These are phyloP conservation scores for Sturnira hondurensis DNA, from an alignment of 2,113 vertebrate genomes.

Conservation along the genomic window DNA sequence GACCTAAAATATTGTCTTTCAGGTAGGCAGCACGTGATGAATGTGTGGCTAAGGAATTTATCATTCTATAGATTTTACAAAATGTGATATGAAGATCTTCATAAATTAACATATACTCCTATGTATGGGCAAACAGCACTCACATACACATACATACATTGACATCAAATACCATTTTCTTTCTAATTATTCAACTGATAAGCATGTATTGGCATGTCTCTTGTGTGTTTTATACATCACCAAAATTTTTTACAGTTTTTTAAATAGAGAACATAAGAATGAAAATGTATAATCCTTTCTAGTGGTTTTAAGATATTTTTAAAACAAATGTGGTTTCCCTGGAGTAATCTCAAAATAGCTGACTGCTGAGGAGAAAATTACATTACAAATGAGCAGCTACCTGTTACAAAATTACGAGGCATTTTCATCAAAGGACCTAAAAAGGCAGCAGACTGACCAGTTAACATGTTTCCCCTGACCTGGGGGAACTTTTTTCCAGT, in stretches of 20 bases:
- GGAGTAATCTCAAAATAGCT: constrained; percentile 70
- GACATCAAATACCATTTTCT: not conserved
- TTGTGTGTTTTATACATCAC: not conserved
- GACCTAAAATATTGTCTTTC: not conserved
- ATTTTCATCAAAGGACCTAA: constrained; percentile 79
- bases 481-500: constrained; percentile 74
- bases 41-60: not conserved
- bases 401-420: constrained; percentile 81
- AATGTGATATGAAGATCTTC: not conserved
- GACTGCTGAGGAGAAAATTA: constrained; percentile 73
- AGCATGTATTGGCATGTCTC: not conserved
- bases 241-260: not conserved
- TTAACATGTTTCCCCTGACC: constrained; percentile 76
- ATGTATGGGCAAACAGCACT: not conserved
- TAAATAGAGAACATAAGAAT: not conserved
- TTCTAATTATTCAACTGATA: not conserved
- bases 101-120: not conserved
- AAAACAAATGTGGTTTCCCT: constrained; percentile 27
- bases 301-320: not conserved
- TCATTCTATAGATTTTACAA: not conserved
- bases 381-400: constrained; percentile 74
- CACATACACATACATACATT: not conserved
- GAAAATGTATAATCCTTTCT: not conserved
- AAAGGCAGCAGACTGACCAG: constrained; percentile 72
- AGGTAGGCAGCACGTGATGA: not conserved